Percentiles rank a stretch among this genome's conserved stretches.
Evolutionary conservation across 2,113 vertebrate genomes (phyloP).

Genomic region (Meriones unguiculatus): DNA sequence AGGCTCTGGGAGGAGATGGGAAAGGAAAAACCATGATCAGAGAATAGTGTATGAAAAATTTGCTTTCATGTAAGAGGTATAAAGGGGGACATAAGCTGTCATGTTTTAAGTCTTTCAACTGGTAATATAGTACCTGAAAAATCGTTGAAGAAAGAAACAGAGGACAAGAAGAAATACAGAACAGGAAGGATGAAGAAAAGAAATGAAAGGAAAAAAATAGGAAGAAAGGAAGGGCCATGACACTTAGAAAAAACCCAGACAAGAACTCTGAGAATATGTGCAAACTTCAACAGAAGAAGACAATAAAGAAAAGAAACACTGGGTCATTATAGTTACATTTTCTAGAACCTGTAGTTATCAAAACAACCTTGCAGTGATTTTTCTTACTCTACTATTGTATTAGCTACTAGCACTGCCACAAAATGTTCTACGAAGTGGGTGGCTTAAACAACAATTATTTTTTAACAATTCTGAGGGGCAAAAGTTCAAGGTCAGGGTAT

Average conservation of each 20-base stretch:
- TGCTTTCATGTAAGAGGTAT: neutral
- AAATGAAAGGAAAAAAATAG: neutral
- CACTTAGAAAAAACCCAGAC: constrained; percentile 10
- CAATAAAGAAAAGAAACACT: constrained; percentile 28
- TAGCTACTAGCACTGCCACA: neutral
- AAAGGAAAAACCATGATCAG: neutral
- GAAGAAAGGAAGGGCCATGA: neutral
- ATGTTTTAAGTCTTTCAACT: constrained; percentile 46
- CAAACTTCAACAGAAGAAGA: neutral
- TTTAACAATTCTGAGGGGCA: neutral
- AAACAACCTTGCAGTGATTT: constrained; percentile 26
- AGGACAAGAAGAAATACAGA: neutral
- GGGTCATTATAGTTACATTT: neutral
- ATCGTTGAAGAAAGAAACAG: neutral
- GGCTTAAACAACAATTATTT: neutral
- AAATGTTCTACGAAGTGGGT: neutral
- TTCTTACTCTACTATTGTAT: neutral
- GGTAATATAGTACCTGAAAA: constrained; percentile 17
- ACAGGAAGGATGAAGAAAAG: neutral
- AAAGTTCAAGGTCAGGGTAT: neutral
- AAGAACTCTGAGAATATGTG: neutral
- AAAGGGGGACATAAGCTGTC: neutral
- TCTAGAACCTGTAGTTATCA: neutral
- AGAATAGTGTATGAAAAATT: neutral
- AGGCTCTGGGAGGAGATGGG: neutral